Evolutionary conservation across 2,113 vertebrate species (phyloP).

Genomic region (Myotis yumanensis): DNA sequence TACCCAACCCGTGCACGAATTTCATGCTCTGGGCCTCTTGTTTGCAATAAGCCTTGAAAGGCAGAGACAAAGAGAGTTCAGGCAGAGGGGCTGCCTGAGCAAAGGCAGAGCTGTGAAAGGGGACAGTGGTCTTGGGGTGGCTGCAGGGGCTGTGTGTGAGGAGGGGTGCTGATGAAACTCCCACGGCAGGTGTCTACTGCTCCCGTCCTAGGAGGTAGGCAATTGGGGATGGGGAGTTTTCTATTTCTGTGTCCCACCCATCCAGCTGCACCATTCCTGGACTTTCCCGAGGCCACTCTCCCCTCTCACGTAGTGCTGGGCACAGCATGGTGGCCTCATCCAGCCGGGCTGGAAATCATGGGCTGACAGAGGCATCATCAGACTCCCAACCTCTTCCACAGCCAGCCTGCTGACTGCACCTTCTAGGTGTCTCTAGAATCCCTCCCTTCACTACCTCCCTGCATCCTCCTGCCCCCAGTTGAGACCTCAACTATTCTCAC

Average conservation of each 20-base stretch:
- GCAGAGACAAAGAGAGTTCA: not conserved
- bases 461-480: accelerated
- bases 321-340: not conserved
- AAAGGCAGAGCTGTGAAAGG: not conserved
- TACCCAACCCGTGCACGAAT: no score
- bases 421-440: not conserved
- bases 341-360: not conserved
- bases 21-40: no score
- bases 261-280: not conserved
- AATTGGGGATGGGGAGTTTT: accelerated
- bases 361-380: not conserved
- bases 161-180: not conserved
- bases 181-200: not conserved
- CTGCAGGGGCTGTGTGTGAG: not conserved
- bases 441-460: not conserved
- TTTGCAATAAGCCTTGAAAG: not conserved
- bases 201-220: not conserved
- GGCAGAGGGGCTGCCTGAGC: not conserved
- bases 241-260: not conserved
- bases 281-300: not conserved
- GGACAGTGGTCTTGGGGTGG: not conserved
- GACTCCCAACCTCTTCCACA: not conserved
- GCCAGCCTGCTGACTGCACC: not conserved
- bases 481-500: not conserved
- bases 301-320: not conserved